Evolutionary conservation across 2,888 invertebrate species (phyloP).

Genomic region (Iphiclides podalirius): DNA sequence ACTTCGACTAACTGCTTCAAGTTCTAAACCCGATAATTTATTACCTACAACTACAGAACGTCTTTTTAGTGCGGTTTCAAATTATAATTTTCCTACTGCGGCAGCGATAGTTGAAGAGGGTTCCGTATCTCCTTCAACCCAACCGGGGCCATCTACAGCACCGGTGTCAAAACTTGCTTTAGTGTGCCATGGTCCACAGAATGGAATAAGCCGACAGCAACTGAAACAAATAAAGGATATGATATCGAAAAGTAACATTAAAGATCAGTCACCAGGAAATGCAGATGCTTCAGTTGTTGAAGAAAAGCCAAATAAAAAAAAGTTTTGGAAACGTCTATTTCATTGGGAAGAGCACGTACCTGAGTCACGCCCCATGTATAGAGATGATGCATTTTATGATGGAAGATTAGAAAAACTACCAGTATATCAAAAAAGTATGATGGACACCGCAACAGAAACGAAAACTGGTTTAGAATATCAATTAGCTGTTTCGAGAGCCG

Average conservation of each 20-base stretch:
- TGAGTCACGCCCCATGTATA: slow-evolving; percentile 64
- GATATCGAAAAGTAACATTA: slow-evolving; percentile 48
- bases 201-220: slow-evolving; percentile 54
- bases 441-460: slow-evolving; percentile 40
- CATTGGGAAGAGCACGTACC: slow-evolving; percentile 60
- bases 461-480: slow-evolving; percentile 70
- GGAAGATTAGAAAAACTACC: slow-evolving; percentile 58
- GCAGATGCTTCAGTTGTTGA: slow-evolving; percentile 41
- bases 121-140: slow-evolving; percentile 28
- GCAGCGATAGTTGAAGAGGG: slow-evolving; percentile 54
- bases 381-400: slow-evolving; percentile 68
- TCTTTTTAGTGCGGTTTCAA: slow-evolving; percentile 46
- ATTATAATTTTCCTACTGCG: slow-evolving; percentile 57
- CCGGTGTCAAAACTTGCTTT: slow-evolving; percentile 51
- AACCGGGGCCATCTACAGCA: slow-evolving; percentile 52
- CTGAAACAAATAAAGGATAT: slow-evolving; percentile 61
- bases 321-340: slow-evolving; percentile 52
- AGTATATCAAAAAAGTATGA: slow-evolving; percentile 60
- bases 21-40: slow-evolving; percentile 33
- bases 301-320: slow-evolving; percentile 39
- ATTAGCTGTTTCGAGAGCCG: slow-evolving; percentile 65
- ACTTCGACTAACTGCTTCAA: slow-evolving; percentile 37
- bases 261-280: slow-evolving; percentile 39
- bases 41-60: slow-evolving; percentile 45
- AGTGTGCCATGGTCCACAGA: slow-evolving; percentile 48